Evolutionary conservation across 2,113 vertebrate genomes (phyloP), one percentile per base, ranked within the genome.

Genomic region (Desmodus rotundus): DNA sequence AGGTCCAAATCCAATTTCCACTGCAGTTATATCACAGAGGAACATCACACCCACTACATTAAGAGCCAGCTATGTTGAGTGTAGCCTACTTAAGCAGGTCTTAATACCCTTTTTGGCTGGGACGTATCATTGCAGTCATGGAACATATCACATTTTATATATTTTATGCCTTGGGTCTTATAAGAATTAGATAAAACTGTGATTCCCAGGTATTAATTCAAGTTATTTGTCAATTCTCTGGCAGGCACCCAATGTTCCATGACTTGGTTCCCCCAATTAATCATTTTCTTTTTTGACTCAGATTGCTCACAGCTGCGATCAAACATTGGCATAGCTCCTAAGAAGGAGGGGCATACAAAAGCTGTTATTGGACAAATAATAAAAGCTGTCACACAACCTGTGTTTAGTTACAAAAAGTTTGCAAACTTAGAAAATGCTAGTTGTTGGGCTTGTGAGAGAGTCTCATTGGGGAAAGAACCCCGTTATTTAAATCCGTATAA

Each of bases 321-420:
- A 92, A 83, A 85, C 20, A 47, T 85, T 97, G 96, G 96, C 97
- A 61, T 33, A 72, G 56, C 67, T 97, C 87, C 97, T 95, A 97
- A 95, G 81, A 87, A 95, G 96, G 93, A 97, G 92, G 89, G 45
- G 8, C 56, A 85, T 89, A 61, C 14, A 52, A 91, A 38, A 92
- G 47, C 93, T 92, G 73, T 88, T 97, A 95, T 91, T 93, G 93
- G 74, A 16, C 78, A 95, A 96, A 95, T 93, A 96, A 97, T 95
- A 96, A 92, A 97, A 95, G 54, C 87, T 86, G 58, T 73, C 83
- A 90, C 52, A 92, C 72, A 97, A 95, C 92, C 77, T 95, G 82
- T 96, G 73, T 96, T 97, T 97, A 96, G 54, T 92, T 96, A 85
- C 81, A 86, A 82, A 92, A 96, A 95, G 95, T 95, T 96, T 96